Conservation (phyloP, 1,140 invertebrate genomes). For the Caenorhabditis tropicalis region DNA sequence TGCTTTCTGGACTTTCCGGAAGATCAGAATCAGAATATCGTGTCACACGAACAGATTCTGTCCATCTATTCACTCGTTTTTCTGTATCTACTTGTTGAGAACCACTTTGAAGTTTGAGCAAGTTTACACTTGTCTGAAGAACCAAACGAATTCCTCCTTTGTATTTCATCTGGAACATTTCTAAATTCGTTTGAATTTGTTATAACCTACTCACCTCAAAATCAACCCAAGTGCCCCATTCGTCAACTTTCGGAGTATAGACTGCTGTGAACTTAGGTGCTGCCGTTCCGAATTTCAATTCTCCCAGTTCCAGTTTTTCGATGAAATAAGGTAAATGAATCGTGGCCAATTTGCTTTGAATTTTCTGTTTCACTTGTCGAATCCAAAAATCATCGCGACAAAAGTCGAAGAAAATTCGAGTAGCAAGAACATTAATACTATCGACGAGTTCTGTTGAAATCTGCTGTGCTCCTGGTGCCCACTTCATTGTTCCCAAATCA, state of each 20-base stretch:
- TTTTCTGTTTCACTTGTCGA: conserved; percentile 77
- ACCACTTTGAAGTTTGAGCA: conserved; percentile 81
- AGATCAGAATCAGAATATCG: conserved; percentile 69
- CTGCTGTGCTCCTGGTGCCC: conserved; percentile 42
- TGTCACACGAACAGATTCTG: conserved; percentile 46
- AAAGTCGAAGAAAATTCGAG: conserved; percentile 81
- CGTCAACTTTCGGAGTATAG: conserved; percentile 80
- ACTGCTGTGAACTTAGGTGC: conserved; percentile 82
- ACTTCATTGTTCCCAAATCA: conserved; percentile 54
- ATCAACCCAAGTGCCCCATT: conserved; percentile 89
- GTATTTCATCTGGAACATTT: conserved; percentile 87
- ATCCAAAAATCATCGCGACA: conserved; percentile 78
- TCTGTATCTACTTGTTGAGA: conserved; percentile 32
- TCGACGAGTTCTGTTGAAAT: conserved; percentile 48
- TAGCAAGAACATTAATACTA: conserved; percentile 44
- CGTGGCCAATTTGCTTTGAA: conserved; percentile 85
- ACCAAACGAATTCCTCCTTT: conserved; percentile 86
- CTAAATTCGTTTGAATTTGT: conserved; percentile 76
- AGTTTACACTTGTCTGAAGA: conserved; percentile 91
- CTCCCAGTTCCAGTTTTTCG: conserved; percentile 81
- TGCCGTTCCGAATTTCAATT: conserved; percentile 81
- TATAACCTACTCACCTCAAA: conserved; percentile 78
- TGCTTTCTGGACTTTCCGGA: conserved; percentile 68
- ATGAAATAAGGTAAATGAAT: conserved; percentile 88
- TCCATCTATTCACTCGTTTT: conserved; percentile 43